These are phyloP conservation scores for Eurosta solidaginis DNA, from an alignment of 1,140 invertebrate species.

Conservation along the genomic window DNA sequence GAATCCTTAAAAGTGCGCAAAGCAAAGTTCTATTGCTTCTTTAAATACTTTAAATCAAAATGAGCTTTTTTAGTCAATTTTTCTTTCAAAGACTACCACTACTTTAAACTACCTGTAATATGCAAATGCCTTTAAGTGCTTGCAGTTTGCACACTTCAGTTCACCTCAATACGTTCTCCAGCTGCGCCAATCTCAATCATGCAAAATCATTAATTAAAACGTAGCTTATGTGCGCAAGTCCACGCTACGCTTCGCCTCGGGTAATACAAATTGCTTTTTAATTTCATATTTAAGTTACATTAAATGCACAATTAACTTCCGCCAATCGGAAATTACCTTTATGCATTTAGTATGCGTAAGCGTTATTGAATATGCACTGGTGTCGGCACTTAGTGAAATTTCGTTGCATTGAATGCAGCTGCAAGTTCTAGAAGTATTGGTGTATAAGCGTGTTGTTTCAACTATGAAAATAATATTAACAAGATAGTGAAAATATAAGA, in stretches of 20 bases:
- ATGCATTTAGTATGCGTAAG: not conserved
- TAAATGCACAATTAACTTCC: slow-evolving; percentile 22
- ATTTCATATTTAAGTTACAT: slow-evolving; percentile 24
- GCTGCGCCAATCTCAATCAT: not conserved
- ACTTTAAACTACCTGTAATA: too few species aligned
- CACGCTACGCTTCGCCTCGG: not conserved
- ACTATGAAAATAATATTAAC: too few species aligned
- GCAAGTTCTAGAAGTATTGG: not conserved
- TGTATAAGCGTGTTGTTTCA: too few species aligned
- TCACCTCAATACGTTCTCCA: not conserved
- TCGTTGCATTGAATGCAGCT: not conserved
- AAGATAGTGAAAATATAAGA: too few species aligned
- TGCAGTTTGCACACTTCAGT: not conserved
- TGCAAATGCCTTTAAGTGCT: not conserved
- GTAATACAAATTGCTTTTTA: slow-evolving; percentile 19
- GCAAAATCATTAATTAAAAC: not conserved
- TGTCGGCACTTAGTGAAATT: not conserved
- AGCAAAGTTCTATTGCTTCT: too few species aligned
- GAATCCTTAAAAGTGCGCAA: not conserved
- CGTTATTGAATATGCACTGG: not conserved
- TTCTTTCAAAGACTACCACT: too few species aligned
- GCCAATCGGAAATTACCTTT: slow-evolving; percentile 15
- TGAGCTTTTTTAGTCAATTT: too few species aligned
- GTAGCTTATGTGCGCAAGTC: not conserved
- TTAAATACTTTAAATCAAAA: too few species aligned